A percentile compares a stretch with the other conserved stretches of the same genome.
phyloP scores from a whole-genome alignment of 2,797 vertebrate genomes.

The Dallia pectoralis region DNA sequence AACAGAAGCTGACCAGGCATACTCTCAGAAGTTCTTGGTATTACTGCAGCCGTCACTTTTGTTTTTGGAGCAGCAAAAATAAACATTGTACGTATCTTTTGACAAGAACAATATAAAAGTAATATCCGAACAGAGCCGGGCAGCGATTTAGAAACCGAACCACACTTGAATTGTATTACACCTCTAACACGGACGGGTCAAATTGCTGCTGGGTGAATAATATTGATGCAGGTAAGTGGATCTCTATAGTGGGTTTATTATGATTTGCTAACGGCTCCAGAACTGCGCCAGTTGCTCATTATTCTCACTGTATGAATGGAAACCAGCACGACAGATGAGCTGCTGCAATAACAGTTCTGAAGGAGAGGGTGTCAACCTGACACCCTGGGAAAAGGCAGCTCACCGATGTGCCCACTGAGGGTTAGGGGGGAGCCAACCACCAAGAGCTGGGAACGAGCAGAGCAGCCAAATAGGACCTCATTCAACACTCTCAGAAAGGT shows the following conservation, averaged over 20 bases:
- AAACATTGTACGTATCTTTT: conserved; percentile 44
- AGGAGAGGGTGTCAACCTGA: conserved; percentile 59
- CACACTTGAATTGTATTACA: conserved; percentile 15
- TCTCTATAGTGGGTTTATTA: conserved; percentile 41
- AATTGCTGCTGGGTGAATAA: conserved; percentile 53
- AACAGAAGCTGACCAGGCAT: conserved; percentile 27
- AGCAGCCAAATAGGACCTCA: background rate
- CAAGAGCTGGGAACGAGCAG: too few relatives aligned
- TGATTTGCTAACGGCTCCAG: conserved; percentile 44
- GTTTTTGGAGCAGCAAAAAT: conserved; percentile 18
- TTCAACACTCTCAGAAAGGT: background rate
- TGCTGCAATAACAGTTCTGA: conserved; percentile 59
- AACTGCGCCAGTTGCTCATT: conserved; percentile 50
- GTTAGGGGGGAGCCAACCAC: background rate
- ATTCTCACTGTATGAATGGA: conserved; percentile 57
- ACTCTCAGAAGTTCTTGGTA: background rate
- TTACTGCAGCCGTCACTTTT: conserved; percentile 4
- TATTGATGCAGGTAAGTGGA: conserved; percentile 66
- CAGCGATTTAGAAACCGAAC: conserved; percentile 33
- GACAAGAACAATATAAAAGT: conserved; percentile 24
- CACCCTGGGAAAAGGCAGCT: conserved; percentile 68
- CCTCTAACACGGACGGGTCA: conserved; percentile 31
- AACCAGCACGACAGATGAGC: conserved; percentile 60
- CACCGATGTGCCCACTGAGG: conserved; percentile 45
- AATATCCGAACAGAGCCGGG: conserved; percentile 34